Evolutionary conservation across 2,888 invertebrate genomes (phyloP).

Genomic region (Tetragnatha montana): DNA sequence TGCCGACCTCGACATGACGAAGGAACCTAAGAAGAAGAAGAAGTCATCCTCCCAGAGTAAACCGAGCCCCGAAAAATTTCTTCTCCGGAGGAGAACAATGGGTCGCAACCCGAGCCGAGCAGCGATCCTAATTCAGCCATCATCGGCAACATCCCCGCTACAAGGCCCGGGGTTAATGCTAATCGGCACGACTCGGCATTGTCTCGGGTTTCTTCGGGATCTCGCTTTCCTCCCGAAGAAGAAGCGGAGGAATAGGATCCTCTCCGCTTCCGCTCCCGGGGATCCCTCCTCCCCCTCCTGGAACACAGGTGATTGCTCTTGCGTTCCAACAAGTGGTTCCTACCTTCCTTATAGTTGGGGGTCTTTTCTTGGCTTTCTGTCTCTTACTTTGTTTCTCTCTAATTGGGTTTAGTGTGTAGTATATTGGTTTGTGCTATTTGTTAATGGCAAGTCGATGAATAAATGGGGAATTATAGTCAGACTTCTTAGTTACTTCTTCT

Average conservation of each 20-base stretch:
- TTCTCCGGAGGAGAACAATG: background rate
- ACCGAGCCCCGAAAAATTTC: too few species aligned
- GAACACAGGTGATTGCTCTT: conserved; percentile 49
- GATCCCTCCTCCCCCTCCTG: conserved; percentile 12
- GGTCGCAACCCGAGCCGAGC: background rate
- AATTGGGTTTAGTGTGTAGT: background rate
- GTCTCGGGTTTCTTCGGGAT: conserved; percentile 16
- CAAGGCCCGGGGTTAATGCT: conserved; percentile 25
- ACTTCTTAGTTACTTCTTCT: too few species aligned
- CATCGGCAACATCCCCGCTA: background rate
- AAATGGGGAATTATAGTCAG: too few species aligned
- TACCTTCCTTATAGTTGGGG: background rate
- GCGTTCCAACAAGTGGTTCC: conserved; percentile 5
- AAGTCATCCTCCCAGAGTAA: too few species aligned
- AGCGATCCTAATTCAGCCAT: background rate
- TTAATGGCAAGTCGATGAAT: too few species aligned
- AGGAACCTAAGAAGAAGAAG: too few species aligned
- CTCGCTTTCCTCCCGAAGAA: conserved; percentile 7
- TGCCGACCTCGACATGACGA: too few species aligned
- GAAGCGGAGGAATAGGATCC: conserved; percentile 20
- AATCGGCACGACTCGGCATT: conserved; percentile 23
- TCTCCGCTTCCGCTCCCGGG: conserved; percentile 37
- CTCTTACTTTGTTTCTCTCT: background rate
- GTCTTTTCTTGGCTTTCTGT: too few species aligned
- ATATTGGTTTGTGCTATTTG: background rate